These are phyloP conservation scores for Drosophila asahinai DNA, from an alignment of 1,140 invertebrate species.

Conservation along the genomic window DNA sequence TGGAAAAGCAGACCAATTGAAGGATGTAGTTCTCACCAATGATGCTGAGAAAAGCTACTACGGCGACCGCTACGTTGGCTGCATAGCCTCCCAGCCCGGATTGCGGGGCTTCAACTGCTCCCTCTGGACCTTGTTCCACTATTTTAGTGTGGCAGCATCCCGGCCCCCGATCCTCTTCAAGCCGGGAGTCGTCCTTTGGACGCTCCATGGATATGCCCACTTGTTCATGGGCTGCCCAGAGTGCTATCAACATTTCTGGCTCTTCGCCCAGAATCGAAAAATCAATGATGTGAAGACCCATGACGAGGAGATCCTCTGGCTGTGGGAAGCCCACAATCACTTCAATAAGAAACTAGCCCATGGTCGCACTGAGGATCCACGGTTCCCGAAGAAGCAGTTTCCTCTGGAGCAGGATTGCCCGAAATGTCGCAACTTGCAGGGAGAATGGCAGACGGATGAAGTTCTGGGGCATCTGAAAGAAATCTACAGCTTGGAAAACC, in stretches of 20 bases:
- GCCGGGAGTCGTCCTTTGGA: conserved; percentile 89
- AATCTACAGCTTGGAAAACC: conserved; percentile 14
- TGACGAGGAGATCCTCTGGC: conserved; percentile 93
- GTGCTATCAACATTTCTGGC: conserved; percentile 87
- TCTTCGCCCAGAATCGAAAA: conserved; percentile 90
- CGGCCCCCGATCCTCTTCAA: conserved; percentile 75
- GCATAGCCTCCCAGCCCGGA: conserved; percentile 87
- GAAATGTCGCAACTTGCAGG: background rate
- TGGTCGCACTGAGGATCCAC: conserved; percentile 90
- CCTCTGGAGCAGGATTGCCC: conserved; percentile 85
- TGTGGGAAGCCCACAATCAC: conserved; percentile 96
- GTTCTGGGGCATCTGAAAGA: conserved; percentile 37
- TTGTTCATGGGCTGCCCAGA: conserved; percentile 97
- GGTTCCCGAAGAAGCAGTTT: conserved; percentile 96
- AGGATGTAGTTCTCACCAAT: no score
- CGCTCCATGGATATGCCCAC: conserved; percentile 94
- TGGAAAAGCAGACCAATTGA: no score
- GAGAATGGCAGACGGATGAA: conserved; percentile 5
- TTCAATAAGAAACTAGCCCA: background rate
- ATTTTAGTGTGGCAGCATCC: conserved; percentile 92
- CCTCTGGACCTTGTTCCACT: conserved; percentile 97
- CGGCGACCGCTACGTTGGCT: conserved; percentile 86
- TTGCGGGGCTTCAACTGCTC: conserved; percentile 94
- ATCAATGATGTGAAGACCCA: conserved; percentile 88
- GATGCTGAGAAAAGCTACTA: background rate